Conservation (phyloP, 2,797 vertebrate genomes). For the Fistularia tabacaria region DNA sequence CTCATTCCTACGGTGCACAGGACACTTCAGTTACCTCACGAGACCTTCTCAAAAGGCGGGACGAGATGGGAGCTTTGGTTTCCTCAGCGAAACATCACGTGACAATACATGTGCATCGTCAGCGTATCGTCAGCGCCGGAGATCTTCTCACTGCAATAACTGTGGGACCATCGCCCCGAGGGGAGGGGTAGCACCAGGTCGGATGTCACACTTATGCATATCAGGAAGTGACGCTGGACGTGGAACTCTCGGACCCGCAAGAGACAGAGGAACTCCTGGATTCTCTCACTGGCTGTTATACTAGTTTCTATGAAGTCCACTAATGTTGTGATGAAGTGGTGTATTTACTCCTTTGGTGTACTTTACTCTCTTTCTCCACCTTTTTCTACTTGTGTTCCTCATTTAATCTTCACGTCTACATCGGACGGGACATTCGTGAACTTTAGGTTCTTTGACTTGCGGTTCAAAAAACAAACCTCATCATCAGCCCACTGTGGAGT, state of each 20-base stretch:
- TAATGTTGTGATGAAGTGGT: slow-evolving; percentile 14
- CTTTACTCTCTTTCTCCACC: slow-evolving; percentile 3
- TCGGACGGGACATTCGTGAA: too few species aligned
- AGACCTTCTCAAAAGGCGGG: slow-evolving; percentile 29
- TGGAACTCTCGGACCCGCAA: slow-evolving; percentile 6
- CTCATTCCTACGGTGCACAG: slow-evolving; percentile 28
- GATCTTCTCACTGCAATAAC: slow-evolving; percentile 46
- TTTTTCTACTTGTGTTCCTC: too few species aligned
- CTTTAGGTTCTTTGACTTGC: too few species aligned
- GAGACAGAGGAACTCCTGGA: slow-evolving; percentile 16
- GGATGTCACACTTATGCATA: slow-evolving; percentile 21
- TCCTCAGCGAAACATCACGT: too few species aligned
- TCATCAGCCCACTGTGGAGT: too few species aligned
- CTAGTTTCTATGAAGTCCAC: neutral
- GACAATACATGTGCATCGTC: neutral
- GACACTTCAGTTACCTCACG: slow-evolving; percentile 60
- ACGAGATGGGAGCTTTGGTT: slow-evolving; percentile 1
- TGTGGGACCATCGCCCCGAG: slow-evolving; percentile 14
- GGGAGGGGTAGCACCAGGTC: slow-evolving; percentile 5
- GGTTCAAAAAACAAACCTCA: too few species aligned
- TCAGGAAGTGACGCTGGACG: slow-evolving; percentile 9
- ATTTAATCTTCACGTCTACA: too few species aligned
- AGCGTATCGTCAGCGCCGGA: neutral
- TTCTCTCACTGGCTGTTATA: slow-evolving; percentile 8
- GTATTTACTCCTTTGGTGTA: neutral